These are phyloP conservation scores for Rhinichthys osculus DNA, from an alignment of 2,797 vertebrate genomes.

Conservation along the genomic window DNA sequence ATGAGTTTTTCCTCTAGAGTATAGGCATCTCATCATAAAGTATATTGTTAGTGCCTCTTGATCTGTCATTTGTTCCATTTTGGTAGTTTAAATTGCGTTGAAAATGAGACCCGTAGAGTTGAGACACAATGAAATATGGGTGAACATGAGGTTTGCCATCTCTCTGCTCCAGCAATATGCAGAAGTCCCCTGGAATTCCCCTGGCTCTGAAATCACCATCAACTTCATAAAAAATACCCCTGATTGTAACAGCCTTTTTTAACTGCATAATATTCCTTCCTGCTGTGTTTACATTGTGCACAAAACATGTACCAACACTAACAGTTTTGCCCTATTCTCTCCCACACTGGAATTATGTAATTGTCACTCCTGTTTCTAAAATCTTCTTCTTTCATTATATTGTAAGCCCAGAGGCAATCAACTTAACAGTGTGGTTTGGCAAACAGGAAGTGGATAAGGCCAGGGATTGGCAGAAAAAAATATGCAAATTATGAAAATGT, in stretches of 20 bases:
- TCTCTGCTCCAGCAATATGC: slow-evolving; percentile 25
- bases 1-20: not conserved
- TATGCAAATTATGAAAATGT: too few species aligned
- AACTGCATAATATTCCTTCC: not conserved
- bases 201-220: not conserved
- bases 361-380: not conserved
- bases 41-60: not conserved
- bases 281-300: not conserved
- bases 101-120: not conserved
- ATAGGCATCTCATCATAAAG: not conserved
- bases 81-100: not conserved
- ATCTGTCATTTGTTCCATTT: not conserved
- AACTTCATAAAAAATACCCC: not conserved
- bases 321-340: not conserved
- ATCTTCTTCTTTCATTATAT: not conserved
- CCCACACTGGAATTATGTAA: slow-evolving; percentile 2
- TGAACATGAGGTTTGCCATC: not conserved
- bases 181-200: not conserved
- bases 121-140: slow-evolving; percentile 3
- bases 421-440: not conserved
- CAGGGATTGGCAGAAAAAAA: too few species aligned
- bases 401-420: not conserved
- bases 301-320: not conserved
- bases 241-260: not conserved
- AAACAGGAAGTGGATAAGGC: too few species aligned